Evolutionary conservation across 2,113 vertebrate genomes (phyloP).

Genomic region (Pygoscelis antarcticus): DNA sequence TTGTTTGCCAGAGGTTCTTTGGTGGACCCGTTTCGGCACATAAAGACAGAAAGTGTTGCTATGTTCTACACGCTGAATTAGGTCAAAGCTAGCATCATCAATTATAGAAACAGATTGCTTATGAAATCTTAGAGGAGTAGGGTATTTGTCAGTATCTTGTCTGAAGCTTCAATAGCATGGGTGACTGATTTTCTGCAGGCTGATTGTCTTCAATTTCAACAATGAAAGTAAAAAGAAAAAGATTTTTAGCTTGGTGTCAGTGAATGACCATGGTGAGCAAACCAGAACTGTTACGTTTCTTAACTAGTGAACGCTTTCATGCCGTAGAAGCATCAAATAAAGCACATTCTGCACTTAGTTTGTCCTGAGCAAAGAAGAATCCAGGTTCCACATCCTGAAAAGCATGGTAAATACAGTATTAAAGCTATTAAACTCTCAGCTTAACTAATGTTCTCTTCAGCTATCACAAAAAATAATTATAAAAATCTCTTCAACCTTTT

Average conservation of each 20-base stretch:
- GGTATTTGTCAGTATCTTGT: background rate
- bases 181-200: slow-evolving; percentile 1
- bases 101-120: background rate
- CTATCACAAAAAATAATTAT: background rate
- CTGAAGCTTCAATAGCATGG: background rate
- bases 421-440: background rate
- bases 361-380: slow-evolving; percentile 14
- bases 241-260: background rate
- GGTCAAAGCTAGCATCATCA: background rate
- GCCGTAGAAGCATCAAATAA: background rate
- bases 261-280: background rate
- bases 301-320: background rate
- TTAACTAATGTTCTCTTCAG: background rate
- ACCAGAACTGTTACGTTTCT: background rate
- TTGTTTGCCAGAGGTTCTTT: background rate
- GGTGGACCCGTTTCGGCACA: background rate
- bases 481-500: background rate
- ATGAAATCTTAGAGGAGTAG: background rate
- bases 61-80: background rate
- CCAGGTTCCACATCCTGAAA: background rate
- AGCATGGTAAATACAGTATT: background rate
- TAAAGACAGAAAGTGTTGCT: background rate
- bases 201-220: background rate
- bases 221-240: background rate
- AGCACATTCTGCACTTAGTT: background rate